Conservation (phyloP, 2,113 vertebrate species). For the Zosterops japonicus region DNA sequence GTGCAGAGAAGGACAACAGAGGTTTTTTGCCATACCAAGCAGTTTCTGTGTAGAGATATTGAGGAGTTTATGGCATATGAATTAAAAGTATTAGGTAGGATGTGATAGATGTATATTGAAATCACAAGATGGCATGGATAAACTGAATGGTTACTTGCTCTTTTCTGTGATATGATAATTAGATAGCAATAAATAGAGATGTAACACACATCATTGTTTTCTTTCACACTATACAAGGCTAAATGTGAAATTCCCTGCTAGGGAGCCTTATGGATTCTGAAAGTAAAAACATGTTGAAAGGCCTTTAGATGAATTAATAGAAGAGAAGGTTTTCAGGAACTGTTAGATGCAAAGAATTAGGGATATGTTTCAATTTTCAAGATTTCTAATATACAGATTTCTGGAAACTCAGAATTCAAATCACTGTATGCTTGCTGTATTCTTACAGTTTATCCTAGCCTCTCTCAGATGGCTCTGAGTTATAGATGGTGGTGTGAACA, state of each 20-base stretch:
- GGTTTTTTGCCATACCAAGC: not conserved
- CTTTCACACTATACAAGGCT: not conserved
- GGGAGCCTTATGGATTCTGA: not conserved
- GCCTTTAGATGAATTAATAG: not conserved
- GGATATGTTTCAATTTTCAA: not conserved
- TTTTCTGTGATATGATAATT: not conserved
- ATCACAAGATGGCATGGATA: not conserved
- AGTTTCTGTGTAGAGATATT: not conserved
- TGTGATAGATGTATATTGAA: not conserved
- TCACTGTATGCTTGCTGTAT: not conserved
- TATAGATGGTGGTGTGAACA: not conserved
- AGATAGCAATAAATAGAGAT: not conserved
- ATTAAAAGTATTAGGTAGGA: not conserved
- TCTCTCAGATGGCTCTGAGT: not conserved
- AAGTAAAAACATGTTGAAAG: not conserved
- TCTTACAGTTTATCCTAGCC: not conserved
- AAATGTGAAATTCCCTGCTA: not conserved
- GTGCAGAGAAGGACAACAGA: not conserved
- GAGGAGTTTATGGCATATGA: not conserved
- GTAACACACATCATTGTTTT: not conserved
- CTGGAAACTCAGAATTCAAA: not conserved
- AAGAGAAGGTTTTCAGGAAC: not conserved
- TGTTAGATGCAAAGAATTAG: not conserved
- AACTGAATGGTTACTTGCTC: not conserved
- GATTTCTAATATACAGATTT: not conserved